phyloP scores from a whole-genome alignment of 2,113 vertebrate genomes.

The Mystacornis crossleyi region DNA sequence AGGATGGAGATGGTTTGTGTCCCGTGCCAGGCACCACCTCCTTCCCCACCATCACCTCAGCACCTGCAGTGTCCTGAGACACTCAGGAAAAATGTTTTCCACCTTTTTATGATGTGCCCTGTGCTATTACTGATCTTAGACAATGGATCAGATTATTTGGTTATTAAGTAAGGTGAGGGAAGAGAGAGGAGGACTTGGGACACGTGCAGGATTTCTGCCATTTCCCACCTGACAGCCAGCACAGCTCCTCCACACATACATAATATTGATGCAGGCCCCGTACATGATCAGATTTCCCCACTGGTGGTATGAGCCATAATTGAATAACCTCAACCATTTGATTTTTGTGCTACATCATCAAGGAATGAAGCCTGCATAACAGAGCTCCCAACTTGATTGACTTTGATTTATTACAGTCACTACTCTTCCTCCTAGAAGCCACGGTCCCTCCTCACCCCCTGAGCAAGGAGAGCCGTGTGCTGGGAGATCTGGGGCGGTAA shows the following conservation, averaged over 20 bases:
- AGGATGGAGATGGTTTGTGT: not conserved
- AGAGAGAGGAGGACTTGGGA: not conserved
- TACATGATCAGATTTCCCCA: not conserved
- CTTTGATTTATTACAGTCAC: not conserved
- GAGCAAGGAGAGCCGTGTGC: rapidly evolving
- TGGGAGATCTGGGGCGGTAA: not conserved
- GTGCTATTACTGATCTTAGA: not conserved
- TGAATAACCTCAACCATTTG: not conserved
- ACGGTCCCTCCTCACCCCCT: not conserved
- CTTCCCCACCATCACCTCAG: not conserved
- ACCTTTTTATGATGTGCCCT: not conserved
- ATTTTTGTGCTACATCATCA: not conserved
- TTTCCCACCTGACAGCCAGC: not conserved
- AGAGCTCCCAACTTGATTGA: not conserved
- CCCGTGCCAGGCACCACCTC: not conserved
- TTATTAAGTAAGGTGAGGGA: not conserved
- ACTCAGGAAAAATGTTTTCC: not conserved
- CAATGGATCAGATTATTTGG: not conserved
- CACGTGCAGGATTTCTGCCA: not conserved
- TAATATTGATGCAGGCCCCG: not conserved
- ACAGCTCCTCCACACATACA: not conserved
- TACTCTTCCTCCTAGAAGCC: not conserved
- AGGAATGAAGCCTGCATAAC: not conserved
- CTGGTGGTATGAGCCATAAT: not conserved
- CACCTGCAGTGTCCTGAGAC: not conserved